phyloP scores from a whole-genome alignment of 2,888 invertebrate genomes.

The Lomographa bimaculata region DNA sequence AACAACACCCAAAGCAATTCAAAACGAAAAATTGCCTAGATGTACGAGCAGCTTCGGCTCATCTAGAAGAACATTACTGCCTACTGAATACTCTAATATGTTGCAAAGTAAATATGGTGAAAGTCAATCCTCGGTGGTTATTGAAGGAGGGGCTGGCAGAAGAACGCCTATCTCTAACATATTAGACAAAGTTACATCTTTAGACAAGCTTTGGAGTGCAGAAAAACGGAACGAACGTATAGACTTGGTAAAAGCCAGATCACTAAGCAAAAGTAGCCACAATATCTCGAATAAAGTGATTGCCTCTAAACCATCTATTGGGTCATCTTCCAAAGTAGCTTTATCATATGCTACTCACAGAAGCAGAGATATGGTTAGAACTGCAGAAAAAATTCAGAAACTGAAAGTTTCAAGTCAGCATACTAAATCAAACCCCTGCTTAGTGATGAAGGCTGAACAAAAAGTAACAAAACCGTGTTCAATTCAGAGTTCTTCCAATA shows the following conservation, averaged over 20 bases:
- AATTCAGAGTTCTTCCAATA: constrained; percentile 46
- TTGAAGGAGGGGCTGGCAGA: constrained; percentile 77
- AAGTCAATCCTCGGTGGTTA: constrained; percentile 54
- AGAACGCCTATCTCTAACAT: constrained; percentile 78
- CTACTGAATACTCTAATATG: constrained; percentile 67
- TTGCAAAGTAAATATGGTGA: constrained; percentile 53
- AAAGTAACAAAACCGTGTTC: constrained; percentile 44
- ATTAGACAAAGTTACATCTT: constrained; percentile 76
- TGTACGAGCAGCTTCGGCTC: constrained; percentile 76
- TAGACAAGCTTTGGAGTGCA: constrained; percentile 82
- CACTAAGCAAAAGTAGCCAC: constrained; percentile 42
- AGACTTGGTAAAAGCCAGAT: constrained; percentile 59
- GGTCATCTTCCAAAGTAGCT: constrained; percentile 38
- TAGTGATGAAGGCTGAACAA: constrained; percentile 46
- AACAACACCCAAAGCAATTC: constrained; percentile 40
- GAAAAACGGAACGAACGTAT: constrained; percentile 76
- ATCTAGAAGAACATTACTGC: constrained; percentile 68
- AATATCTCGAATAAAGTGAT: constrained; percentile 36
- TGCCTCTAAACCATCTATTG: constrained; percentile 29
- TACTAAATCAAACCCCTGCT: constrained; percentile 62
- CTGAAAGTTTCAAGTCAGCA: constrained; percentile 57
- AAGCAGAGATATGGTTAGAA: constrained; percentile 76
- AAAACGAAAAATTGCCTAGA: constrained; percentile 45
- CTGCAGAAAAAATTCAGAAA: constrained; percentile 73
- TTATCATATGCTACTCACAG: constrained; percentile 54